A percentile compares a stretch with the other conserved stretches of the same genome.
Evolutionary conservation across 2,888 invertebrate genomes (phyloP).

Genomic region (Ptilodon capucinus): DNA sequence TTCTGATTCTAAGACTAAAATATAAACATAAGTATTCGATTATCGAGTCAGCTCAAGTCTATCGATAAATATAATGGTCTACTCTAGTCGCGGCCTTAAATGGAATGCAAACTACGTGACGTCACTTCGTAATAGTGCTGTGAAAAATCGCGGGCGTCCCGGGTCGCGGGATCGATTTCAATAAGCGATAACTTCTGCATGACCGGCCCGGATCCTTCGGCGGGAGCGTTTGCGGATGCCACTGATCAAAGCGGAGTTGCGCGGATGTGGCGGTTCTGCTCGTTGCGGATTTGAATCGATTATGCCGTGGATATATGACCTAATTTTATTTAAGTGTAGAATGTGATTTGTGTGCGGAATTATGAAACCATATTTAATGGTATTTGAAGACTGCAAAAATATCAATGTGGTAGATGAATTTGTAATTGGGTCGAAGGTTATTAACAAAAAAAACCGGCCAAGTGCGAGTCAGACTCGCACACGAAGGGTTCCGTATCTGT

Average conservation of each 20-base stretch:
- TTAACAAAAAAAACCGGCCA: no score
- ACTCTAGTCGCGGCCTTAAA: conserved; percentile 1
- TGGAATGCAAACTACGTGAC: conserved; percentile 37
- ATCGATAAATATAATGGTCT: not conserved
- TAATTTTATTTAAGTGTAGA: conserved; percentile 12
- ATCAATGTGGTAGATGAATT: no score
- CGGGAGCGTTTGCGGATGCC: conserved; percentile 45
- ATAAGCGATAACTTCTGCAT: conserved; percentile 73
- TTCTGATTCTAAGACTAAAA: no score
- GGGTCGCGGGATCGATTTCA: conserved; percentile 59
- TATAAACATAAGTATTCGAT: no score
- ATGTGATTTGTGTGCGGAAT: not conserved
- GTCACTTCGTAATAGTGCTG: conserved; percentile 44
- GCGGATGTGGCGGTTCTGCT: conserved; percentile 19
- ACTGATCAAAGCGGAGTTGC: conserved; percentile 45
- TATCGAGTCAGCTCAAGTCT: no score
- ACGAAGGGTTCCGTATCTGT: no score
- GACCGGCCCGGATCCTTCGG: conserved; percentile 46
- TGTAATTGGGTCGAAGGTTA: no score
- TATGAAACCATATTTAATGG: not conserved
- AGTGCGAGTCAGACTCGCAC: no score
- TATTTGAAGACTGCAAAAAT: not conserved
- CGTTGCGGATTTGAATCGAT: conserved; percentile 37
- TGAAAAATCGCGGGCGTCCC: conserved; percentile 43
- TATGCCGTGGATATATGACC: conserved; percentile 32